These are phyloP conservation scores for Pegoplata infirma DNA, from an alignment of 2,888 invertebrate genomes.

Conservation along the genomic window DNA sequence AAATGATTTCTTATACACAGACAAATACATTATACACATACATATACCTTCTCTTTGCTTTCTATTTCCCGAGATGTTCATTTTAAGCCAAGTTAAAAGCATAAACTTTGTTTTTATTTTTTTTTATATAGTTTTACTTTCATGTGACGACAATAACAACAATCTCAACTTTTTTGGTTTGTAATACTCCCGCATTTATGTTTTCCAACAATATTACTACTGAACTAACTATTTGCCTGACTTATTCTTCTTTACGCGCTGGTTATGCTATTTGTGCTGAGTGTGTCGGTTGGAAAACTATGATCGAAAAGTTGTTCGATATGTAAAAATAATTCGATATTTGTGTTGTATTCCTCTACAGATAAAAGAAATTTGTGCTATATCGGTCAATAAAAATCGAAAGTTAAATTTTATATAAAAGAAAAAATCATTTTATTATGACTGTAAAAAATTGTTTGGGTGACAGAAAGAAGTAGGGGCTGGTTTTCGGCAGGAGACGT, in stretches of 20 bases:
- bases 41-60: neutral
- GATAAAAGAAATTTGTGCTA: too few relatives aligned
- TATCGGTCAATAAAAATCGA: too few relatives aligned
- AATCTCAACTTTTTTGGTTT: slow-evolving; percentile 36
- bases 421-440: too few relatives aligned
- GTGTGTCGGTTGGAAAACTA: neutral
- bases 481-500: too few relatives aligned
- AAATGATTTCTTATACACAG: slow-evolving; percentile 52
- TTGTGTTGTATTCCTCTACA: too few relatives aligned
- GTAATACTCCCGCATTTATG: slow-evolving; percentile 36
- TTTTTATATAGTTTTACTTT: slow-evolving; percentile 45
- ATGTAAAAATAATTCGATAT: too few relatives aligned
- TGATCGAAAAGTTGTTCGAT: neutral
- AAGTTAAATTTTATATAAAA: too few relatives aligned
- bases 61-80: neutral
- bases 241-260: slow-evolving; percentile 6
- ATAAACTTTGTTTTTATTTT: slow-evolving; percentile 67
- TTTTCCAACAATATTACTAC: slow-evolving; percentile 16
- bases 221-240: neutral
- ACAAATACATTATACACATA: neutral
- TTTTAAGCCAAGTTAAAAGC: slow-evolving; percentile 54
- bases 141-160: slow-evolving; percentile 26
- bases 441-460: too few relatives aligned
- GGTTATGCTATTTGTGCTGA: neutral
- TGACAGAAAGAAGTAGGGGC: too few relatives aligned